phyloP scores from a whole-genome alignment of 2,888 invertebrate genomes.

The Drosophila fulvimacula region DNA sequence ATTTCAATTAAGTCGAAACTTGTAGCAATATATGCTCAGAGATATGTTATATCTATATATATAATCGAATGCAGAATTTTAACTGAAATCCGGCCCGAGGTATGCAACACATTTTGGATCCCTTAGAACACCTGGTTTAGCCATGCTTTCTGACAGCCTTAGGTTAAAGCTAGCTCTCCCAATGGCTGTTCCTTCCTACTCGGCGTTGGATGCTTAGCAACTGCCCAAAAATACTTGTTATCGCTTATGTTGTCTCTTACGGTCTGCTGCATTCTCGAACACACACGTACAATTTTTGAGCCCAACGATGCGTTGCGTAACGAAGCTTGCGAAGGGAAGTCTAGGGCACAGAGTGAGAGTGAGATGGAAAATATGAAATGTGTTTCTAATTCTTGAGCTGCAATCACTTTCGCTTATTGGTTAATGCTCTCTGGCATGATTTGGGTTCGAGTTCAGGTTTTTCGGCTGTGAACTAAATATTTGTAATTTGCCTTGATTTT shows the following conservation, averaged over 20 bases:
- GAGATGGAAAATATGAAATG: slow-evolving; percentile 22
- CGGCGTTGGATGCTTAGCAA: slow-evolving; percentile 49
- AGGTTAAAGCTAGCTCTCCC: not conserved
- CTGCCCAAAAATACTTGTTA: slow-evolving; percentile 62
- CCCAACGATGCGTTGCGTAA: slow-evolving; percentile 34
- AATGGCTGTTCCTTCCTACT: not conserved
- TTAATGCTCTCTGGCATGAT: slow-evolving; percentile 42
- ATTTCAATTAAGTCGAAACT: slow-evolving; percentile 9
- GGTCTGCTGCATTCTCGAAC: slow-evolving; percentile 76
- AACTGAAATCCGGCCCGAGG: slow-evolving; percentile 14
- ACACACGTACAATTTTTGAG: slow-evolving; percentile 28
- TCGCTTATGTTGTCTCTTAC: slow-evolving; percentile 80
- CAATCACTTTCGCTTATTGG: slow-evolving; percentile 67
- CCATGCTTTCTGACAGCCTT: slow-evolving; percentile 38
- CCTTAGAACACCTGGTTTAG: slow-evolving; percentile 59
- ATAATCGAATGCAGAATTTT: not conserved
- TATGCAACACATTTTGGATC: slow-evolving; percentile 39
- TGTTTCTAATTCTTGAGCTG: slow-evolving; percentile 60
- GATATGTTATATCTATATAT: not conserved
- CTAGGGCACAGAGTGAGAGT: too few relatives aligned
- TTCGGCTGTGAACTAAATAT: slow-evolving; percentile 53
- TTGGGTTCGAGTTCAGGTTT: slow-evolving; percentile 58
- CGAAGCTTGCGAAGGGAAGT: not conserved
- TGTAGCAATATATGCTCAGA: not conserved
- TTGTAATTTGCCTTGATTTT: slow-evolving; percentile 62